A percentile compares a stretch with the other conserved stretches of the same genome.
These are phyloP conservation scores for Eurypyga helias DNA, from an alignment of 2,113 vertebrate species.

Conservation along the genomic window DNA sequence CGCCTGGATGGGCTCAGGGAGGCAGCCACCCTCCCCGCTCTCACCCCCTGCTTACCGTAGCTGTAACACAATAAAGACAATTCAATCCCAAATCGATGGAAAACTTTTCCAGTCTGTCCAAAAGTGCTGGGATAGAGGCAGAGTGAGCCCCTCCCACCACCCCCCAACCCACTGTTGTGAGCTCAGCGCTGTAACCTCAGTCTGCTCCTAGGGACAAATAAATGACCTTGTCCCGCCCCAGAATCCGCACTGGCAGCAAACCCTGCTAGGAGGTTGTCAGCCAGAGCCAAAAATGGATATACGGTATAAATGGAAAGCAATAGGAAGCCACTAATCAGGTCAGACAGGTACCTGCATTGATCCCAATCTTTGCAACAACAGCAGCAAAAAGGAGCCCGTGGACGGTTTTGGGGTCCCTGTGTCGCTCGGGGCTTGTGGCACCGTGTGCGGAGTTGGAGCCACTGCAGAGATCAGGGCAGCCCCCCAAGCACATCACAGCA, in stretches of 20 bases:
- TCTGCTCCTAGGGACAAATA: neutral
- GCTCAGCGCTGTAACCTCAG: neutral
- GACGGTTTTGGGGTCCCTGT: neutral
- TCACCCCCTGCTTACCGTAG: neutral
- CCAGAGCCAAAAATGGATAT: neutral
- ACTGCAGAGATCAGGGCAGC: neutral
- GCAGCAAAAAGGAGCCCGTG: neutral
- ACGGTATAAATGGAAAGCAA: neutral
- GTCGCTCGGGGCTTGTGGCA: neutral
- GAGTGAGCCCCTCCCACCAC: neutral
- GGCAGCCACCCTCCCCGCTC: neutral
- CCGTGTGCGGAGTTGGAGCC: neutral
- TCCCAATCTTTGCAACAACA: neutral
- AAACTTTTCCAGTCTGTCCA: neutral
- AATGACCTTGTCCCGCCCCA: neutral
- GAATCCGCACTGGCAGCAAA: neutral
- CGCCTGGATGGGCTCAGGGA: neutral
- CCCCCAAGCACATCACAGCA: neutral
- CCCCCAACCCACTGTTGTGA: fast-evolving
- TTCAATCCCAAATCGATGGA: neutral
- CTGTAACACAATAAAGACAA: neutral
- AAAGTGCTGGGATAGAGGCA: neutral
- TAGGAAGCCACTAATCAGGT: neutral
- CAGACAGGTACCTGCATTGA: neutral
- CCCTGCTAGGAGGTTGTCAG: neutral